These are phyloP conservation scores for Chloroceryle amazona DNA, from an alignment of 2,797 vertebrate species.

Conservation along the genomic window DNA sequence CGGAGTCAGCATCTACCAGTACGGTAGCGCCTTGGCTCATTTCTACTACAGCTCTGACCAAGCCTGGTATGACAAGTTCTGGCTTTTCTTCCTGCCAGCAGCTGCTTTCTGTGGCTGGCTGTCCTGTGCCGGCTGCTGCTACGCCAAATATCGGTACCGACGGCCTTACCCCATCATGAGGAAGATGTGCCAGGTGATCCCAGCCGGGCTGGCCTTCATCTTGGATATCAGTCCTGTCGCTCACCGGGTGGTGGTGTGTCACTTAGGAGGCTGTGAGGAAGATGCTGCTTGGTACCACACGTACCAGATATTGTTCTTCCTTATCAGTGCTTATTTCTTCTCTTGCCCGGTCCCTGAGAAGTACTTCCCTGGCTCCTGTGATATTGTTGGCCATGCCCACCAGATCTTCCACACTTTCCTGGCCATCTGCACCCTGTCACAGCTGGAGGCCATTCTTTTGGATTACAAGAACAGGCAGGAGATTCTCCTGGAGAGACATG, in stretches of 20 bases:
- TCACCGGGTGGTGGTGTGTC: constrained; percentile 85
- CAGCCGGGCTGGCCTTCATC: constrained; percentile 86
- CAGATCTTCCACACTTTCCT: constrained; percentile 93
- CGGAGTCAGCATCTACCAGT: constrained; percentile 91
- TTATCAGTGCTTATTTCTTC: constrained; percentile 91
- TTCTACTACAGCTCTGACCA: constrained; percentile 91
- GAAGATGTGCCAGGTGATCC: constrained; percentile 92
- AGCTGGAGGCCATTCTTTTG: constrained; percentile 90
- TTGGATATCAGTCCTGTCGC: constrained; percentile 91
- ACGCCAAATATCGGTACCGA: constrained; percentile 88
- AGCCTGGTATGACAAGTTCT: constrained; percentile 87
- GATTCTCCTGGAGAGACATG: constrained; percentile 80
- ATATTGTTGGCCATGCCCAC: constrained; percentile 92
- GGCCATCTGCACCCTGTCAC: constrained; percentile 89
- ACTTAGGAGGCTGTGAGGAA: constrained; percentile 85
- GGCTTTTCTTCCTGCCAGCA: constrained; percentile 86
- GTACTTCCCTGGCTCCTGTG: constrained; percentile 91
- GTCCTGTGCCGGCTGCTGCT: constrained; percentile 91
- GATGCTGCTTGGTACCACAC: constrained; percentile 87
- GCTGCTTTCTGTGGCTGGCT: constrained; percentile 90
- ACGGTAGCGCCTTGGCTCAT: constrained; percentile 89
- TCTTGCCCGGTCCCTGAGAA: constrained; percentile 91
- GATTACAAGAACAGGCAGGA: constrained; percentile 86
- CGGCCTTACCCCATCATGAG: constrained; percentile 89
- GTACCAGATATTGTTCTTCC: constrained; percentile 89